Evolutionary conservation across 2,113 vertebrate species (phyloP), one percentile per base, ranked within the genome.

Genomic region (Pedetes capensis): DNA sequence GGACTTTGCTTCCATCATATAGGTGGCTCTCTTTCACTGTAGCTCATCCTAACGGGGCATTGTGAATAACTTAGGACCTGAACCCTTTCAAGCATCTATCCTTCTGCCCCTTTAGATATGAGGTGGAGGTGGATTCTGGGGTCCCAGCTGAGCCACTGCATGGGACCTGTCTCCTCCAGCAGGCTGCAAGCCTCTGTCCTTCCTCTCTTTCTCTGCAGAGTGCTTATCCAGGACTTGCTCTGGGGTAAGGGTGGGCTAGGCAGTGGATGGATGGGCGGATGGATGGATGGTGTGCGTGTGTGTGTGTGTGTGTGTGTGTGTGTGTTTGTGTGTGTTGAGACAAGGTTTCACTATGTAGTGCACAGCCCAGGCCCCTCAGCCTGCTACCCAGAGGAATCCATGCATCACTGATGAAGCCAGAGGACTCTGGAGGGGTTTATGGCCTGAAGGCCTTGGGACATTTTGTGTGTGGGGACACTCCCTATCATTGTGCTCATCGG

Each of bases 1-100:
- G 92, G 13, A 64, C 3, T 53, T 83, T 32, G 27, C 57, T 83
- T 91, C 59, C n/a, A 93, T 91, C 89, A 66, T 49, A 53, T 57
- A 64, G 25, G 27, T 86, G 51, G 29, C 39, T 89, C 69, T 89
- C 6, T 79, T 92, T 75, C 66, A 32, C 74, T 91, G 32, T 61
- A 32, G 12, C 53, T 84, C 9, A 17, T 76, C 44, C 55, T 92
- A 53, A 88, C 72, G 69, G 57, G 86, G 47, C 25, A 3, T 1
- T 80, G 39, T 51, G 66, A 64, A 20, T 51, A 57, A 42, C 55
- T 95, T 32, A 47, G 63, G 57, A 42, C 47, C 18, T 34, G 17
- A 42, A 29, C 23, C n/a, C 75, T 68, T 74, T 79, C 82, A 80
- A 87, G 9, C 17, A 59, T 59, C 69, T 17, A 0, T 59, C 90